A percentile compares a stretch with the other conserved stretches of the same genome.
Conservation (phyloP, 2,797 vertebrate species). For the Dermochelys coriacea region DNA sequence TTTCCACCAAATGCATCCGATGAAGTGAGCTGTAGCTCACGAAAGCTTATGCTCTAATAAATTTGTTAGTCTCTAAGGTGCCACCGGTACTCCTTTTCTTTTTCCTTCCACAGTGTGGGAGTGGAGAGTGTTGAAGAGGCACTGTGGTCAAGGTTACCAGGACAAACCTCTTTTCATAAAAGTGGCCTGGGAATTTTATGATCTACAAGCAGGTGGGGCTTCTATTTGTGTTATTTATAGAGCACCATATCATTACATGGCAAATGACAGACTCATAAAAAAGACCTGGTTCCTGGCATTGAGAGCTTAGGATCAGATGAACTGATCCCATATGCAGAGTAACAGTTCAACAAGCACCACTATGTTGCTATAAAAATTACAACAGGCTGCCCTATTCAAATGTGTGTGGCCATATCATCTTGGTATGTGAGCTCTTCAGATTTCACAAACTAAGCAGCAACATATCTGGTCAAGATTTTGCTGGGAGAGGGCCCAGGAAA, state of each 20-base stretch:
- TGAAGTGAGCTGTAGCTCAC: no score
- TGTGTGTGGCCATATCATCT: fast-evolving
- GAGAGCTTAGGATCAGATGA: fast-evolving
- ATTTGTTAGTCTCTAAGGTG: no score
- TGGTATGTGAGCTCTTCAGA: fast-evolving
- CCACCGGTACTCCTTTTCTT: no score
- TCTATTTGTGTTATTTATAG: constrained; percentile 33
- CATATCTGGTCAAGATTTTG: background rate
- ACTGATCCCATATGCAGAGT: fast-evolving
- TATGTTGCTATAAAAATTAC: background rate
- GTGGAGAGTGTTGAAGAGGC: background rate
- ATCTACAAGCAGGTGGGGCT: background rate
- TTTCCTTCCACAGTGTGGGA: background rate
- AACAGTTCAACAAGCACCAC: background rate
- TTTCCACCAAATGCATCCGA: no score
- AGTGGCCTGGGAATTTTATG: constrained; percentile 20
- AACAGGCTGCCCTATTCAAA: background rate
- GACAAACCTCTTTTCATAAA: background rate
- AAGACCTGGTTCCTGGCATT: background rate
- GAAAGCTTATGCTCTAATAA: no score
- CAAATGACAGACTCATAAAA: background rate
- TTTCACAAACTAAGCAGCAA: fast-evolving
- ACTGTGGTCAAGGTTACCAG: constrained; percentile 17
- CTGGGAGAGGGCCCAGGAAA: background rate
- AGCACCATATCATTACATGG: background rate